Evolutionary conservation across 2,888 invertebrate species (phyloP).

Genomic region (Cataglyphis albicans): DNA sequence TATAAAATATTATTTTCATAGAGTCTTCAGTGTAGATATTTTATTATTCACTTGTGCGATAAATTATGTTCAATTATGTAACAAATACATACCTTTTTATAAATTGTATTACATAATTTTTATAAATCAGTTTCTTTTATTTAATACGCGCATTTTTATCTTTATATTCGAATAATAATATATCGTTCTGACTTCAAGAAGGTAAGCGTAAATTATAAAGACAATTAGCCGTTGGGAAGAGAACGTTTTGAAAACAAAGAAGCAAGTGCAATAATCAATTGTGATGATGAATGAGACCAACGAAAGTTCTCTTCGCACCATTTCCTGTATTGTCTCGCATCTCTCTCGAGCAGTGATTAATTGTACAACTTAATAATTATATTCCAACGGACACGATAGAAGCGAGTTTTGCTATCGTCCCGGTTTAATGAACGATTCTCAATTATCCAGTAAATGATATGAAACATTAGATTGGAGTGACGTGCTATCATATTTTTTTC

Average conservation of each 20-base stretch:
- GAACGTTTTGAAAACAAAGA: slow-evolving; percentile 50
- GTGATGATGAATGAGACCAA: slow-evolving; percentile 55
- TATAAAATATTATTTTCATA: slow-evolving; percentile 21
- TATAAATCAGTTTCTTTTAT: neutral
- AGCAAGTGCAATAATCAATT: slow-evolving; percentile 50
- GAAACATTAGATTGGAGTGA: slow-evolving; percentile 36
- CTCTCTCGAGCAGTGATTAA: slow-evolving; percentile 45
- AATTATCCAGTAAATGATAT: slow-evolving; percentile 42
- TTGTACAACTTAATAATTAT: slow-evolving; percentile 51
- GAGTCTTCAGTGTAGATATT: neutral
- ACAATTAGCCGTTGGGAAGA: slow-evolving; percentile 44
- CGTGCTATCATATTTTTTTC: slow-evolving; percentile 42
- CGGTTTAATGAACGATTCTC: slow-evolving; percentile 43
- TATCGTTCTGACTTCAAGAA: slow-evolving; percentile 8
- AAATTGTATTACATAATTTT: neutral
- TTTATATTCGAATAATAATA: slow-evolving; percentile 7
- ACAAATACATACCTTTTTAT: slow-evolving; percentile 1
- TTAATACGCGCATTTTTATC: slow-evolving; percentile 18
- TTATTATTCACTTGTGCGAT: neutral
- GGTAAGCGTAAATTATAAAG: slow-evolving; percentile 40
- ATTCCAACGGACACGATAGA: slow-evolving; percentile 47
- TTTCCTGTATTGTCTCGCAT: slow-evolving; percentile 50
- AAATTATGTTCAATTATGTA: neutral
- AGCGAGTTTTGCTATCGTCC: slow-evolving; percentile 40
- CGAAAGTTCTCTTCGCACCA: slow-evolving; percentile 54